phyloP scores from a whole-genome alignment of 1,140 invertebrate species.

The Zophobas atratus region DNA sequence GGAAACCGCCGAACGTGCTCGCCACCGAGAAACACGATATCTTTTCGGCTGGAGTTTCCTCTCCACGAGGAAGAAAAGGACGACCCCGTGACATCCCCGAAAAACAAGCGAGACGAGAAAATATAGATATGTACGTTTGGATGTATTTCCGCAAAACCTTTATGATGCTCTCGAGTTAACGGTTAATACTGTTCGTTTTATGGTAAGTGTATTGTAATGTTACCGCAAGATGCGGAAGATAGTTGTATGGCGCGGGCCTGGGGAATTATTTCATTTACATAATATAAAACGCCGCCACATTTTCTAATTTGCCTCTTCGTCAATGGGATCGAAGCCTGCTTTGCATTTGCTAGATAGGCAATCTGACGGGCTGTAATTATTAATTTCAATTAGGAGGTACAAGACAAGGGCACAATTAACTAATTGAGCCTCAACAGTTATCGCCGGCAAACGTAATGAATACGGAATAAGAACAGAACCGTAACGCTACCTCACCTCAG shows the following conservation, averaged over 20 bases:
- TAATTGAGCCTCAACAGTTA: not conserved
- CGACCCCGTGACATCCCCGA: not conserved
- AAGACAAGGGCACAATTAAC: not conserved
- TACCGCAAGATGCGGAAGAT: constrained; percentile 28
- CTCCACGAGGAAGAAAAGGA: constrained; percentile 15
- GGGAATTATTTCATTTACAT: constrained; percentile 43
- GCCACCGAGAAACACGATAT: constrained; percentile 50
- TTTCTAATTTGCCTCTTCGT: constrained; percentile 1
- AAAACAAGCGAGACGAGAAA: constrained; percentile 18
- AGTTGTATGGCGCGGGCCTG: constrained; percentile 9
- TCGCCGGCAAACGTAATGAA: too few relatives aligned
- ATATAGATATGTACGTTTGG: constrained; percentile 34
- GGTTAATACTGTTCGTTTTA: constrained; percentile 38
- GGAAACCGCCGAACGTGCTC: constrained; percentile 49
- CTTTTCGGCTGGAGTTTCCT: constrained; percentile 18
- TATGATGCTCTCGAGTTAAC: constrained; percentile 40
- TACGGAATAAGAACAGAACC: too few relatives aligned
- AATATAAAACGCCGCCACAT: constrained; percentile 12
- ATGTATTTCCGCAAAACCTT: constrained; percentile 27
- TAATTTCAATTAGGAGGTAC: not conserved
- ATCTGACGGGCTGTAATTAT: too few relatives aligned
- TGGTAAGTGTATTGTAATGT: constrained; percentile 42
- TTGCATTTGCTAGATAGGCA: too few relatives aligned
- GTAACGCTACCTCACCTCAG: too few relatives aligned
- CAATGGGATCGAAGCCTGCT: not conserved